Conservation (phyloP, 2,797 vertebrate species). For the Morus bassanus region DNA sequence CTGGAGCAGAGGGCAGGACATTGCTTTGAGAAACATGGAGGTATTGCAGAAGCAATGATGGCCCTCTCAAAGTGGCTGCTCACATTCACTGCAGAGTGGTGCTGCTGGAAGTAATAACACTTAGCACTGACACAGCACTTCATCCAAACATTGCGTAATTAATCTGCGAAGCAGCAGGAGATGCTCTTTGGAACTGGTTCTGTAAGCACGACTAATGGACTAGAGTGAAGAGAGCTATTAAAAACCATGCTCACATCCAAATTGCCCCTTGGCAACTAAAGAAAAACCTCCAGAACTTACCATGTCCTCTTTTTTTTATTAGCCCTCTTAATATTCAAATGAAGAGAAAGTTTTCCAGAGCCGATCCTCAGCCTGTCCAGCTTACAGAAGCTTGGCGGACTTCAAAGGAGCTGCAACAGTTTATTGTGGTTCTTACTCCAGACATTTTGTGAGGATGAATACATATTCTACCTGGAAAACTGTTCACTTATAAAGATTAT, state of each 20-base stretch:
- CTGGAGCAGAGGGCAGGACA: not conserved
- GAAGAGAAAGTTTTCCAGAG: constrained; percentile 42
- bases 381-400: not conserved
- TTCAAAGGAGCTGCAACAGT: constrained; percentile 16
- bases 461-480: not conserved
- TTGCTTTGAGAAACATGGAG: not conserved
- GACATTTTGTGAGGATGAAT: not conserved
- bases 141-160: constrained; percentile 24
- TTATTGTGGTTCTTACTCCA: not conserved
- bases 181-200: not conserved
- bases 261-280: constrained; percentile 22
- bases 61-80: not conserved
- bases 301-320: constrained; percentile 38
- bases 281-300: constrained; percentile 18
- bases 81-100: not conserved
- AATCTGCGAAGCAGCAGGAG: constrained; percentile 36
- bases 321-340: constrained; percentile 41
- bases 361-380: not conserved
- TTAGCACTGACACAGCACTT: not conserved
- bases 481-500: not conserved
- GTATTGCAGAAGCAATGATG: not conserved
- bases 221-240: not conserved
- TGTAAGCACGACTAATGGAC: not conserved
- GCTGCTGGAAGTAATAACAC: not conserved
- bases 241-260: constrained; percentile 16